These are phyloP conservation scores for Chlorodrepanis virens DNA, from an alignment of 2,113 vertebrate species.

Conservation along the genomic window DNA sequence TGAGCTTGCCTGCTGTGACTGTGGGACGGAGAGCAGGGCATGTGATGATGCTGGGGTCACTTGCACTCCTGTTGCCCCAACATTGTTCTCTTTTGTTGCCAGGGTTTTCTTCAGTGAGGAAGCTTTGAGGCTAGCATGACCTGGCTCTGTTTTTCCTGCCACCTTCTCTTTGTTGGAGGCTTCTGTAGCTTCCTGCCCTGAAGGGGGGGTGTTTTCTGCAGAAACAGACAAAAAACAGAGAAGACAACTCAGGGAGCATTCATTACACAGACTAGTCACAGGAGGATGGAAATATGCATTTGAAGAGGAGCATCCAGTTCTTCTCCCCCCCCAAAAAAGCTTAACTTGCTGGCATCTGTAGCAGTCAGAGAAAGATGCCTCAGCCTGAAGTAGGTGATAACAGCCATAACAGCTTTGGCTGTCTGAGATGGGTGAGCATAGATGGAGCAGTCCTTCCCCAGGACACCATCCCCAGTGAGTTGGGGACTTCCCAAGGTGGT, in stretches of 20 bases:
- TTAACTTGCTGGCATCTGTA: neutral
- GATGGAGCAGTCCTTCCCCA: neutral
- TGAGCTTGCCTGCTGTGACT: neutral
- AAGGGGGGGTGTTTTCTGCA: neutral
- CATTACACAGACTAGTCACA: neutral
- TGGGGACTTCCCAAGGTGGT: neutral
- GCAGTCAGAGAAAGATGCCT: neutral
- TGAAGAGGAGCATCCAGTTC: neutral
- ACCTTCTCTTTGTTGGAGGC: neutral
- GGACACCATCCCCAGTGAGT: neutral
- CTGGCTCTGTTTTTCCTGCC: neutral
- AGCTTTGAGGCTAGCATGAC: neutral
- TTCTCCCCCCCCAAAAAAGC: neutral
- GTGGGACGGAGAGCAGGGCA: neutral
- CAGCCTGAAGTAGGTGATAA: neutral
- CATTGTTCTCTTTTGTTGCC: neutral
- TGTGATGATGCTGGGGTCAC: neutral
- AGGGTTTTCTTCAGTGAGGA: conserved; percentile 10
- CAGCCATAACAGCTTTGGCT: neutral
- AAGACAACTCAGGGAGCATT: neutral
- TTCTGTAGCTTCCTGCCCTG: neutral
- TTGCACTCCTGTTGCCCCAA: neutral
- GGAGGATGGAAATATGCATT: neutral
- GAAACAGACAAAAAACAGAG: neutral
- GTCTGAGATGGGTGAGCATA: fast-evolving